Conservation (phyloP, 2,888 invertebrate species). For the Chrysodeixis includens region DNA sequence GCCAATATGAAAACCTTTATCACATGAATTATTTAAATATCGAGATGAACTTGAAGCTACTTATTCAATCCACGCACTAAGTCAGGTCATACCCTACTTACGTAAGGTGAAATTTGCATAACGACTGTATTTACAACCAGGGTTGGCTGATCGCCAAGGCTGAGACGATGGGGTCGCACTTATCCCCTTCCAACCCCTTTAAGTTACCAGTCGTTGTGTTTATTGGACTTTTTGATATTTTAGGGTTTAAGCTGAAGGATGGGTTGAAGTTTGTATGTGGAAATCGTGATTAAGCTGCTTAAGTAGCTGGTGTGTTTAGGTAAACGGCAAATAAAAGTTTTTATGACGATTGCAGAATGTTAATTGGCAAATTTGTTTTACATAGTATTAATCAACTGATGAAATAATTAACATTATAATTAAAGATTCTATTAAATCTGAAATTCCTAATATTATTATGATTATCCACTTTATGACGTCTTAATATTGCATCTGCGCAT, state of each 20-base stretch:
- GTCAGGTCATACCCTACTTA: conserved; percentile 24
- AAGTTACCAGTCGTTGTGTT: conserved; percentile 25
- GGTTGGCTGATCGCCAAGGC: conserved; percentile 54
- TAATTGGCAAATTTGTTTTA: too few species aligned
- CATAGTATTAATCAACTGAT: too few species aligned
- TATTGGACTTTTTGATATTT: conserved; percentile 32
- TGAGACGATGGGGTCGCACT: conserved; percentile 47
- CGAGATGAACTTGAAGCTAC: conserved; percentile 11
- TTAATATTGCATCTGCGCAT: too few species aligned
- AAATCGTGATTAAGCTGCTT: background rate
- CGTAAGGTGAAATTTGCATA: conserved; percentile 39
- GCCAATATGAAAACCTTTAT: background rate
- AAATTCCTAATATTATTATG: too few species aligned
- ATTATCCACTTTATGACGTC: too few species aligned
- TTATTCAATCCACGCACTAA: conserved; percentile 28
- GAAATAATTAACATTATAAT: too few species aligned
- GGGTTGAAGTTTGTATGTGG: background rate
- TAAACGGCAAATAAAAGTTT: too few species aligned
- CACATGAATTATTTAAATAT: background rate
- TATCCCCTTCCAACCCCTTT: conserved; percentile 29
- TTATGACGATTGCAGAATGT: too few species aligned
- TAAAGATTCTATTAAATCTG: too few species aligned
- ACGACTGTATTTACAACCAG: conserved; percentile 44
- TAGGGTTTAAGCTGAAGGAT: background rate
- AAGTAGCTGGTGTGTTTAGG: background rate